Conservation (phyloP, 2,113 vertebrate genomes). For the Spermophilus dauricus region DNA sequence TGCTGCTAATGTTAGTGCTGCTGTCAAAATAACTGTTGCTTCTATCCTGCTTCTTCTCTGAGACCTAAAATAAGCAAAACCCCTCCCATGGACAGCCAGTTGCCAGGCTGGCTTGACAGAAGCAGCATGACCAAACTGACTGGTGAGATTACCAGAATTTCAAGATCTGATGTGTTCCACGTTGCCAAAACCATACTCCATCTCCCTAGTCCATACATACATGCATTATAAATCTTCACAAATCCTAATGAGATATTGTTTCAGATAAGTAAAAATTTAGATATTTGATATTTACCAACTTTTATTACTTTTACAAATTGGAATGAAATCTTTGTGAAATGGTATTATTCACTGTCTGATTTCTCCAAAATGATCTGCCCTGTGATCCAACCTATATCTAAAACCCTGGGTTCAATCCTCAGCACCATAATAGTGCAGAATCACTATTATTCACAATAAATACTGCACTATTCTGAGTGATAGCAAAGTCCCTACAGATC, state of each 20-base stretch:
- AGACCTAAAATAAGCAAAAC: neutral
- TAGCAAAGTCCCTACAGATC: neutral
- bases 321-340: neutral
- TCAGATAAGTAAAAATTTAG: neutral
- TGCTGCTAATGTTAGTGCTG: neutral
- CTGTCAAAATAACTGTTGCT: conserved; percentile 31
- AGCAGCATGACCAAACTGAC: neutral
- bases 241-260: neutral
- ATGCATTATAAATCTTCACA: neutral
- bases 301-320: neutral
- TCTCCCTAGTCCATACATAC: conserved; percentile 7
- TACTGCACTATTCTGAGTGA: neutral
- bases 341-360: neutral
- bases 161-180: neutral
- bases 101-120: neutral
- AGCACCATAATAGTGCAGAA: neutral
- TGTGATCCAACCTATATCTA: neutral
- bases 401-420: neutral
- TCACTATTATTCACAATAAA: neutral
- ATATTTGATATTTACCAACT: neutral
- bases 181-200: neutral
- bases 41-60: conserved; percentile 8
- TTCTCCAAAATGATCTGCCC: neutral
- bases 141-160: neutral
- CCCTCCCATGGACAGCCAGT: neutral